A percentile compares a stretch with the other conserved stretches of the same genome.
Evolutionary conservation across 2,113 vertebrate genomes (phyloP).

Genomic region (Electrona antarctica): DNA sequence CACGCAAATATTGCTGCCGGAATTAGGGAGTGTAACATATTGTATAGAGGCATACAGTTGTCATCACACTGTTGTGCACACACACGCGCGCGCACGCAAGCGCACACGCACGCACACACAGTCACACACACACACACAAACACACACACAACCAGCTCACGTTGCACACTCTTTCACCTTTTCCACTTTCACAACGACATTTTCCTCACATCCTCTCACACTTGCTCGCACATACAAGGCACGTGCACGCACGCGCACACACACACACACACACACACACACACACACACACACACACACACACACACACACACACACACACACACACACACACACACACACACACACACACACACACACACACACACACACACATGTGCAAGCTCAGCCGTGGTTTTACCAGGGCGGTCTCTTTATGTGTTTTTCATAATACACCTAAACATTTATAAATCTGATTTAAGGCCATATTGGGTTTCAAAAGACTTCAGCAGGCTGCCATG

Average conservation of each 20-base stretch:
- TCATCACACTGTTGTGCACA: neutral
- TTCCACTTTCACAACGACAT: conserved; percentile 16
- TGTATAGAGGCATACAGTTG: too few relatives aligned
- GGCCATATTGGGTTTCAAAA: conserved; percentile 83
- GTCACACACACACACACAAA: conserved; percentile 61
- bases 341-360: conserved; percentile 12
- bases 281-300: conserved; percentile 6
- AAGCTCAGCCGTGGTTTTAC: conserved; percentile 49
- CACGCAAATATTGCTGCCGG: conserved; percentile 41
- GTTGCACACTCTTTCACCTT: neutral
- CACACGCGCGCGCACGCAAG: conserved; percentile 36
- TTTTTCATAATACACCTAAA: conserved; percentile 84
- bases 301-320: conserved; percentile 17
- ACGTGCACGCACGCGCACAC: neutral
- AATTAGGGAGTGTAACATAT: conserved; percentile 62
- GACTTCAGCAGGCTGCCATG: conserved; percentile 68
- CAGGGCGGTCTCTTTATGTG: conserved; percentile 61
- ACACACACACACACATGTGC: conserved; percentile 16
- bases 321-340: conserved; percentile 9
- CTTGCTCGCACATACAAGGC: too few relatives aligned
- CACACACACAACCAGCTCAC: conserved; percentile 10
- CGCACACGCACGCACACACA: conserved; percentile 48
- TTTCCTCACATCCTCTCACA: conserved; percentile 17
- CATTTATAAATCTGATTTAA: conserved; percentile 87
- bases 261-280: conserved; percentile 10